Evolutionary conservation across 2,113 vertebrate species (phyloP), one percentile per base, ranked within the genome.

Genomic region (Burhinus oedicnemus): DNA sequence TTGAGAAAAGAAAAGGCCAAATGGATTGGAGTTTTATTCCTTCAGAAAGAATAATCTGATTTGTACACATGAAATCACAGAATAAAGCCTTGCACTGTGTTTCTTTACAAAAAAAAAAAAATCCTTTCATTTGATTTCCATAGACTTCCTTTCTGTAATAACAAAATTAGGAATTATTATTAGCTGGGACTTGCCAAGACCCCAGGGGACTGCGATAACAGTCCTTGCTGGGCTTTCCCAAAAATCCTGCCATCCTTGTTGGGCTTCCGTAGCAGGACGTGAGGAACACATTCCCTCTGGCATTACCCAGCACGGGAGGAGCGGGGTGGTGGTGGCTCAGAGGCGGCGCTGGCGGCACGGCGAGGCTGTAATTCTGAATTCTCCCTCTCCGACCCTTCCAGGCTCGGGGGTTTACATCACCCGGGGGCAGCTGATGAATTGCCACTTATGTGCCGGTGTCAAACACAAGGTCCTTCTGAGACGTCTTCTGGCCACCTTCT

Each of bases 391-490:
- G 0, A 9, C 85, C 58, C 49, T 82, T 65, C 10, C 97, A 99
- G 99, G 99, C 85, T 99, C 99, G 23, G 99, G 99, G 7, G 99
- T 99, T 93, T 99, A 99, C 92, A 99, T 99, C 98, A 99, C 99
- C 0, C 98, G 99, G 6, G 99, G 99, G 25, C 99, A 99, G 98
- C 99, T 99, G 97, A 99, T 99, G 99, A 99, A 99, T 97, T 99
- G 99, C 90, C 99, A 99, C 97, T 98, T 99, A 5, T 99, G 99
- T 8, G 99, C 99, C 0, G 99, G 99, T 12, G 99, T 99, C 97
- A 99, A 99, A 96, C 99, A 99, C 97, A 99, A 99, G 97, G 99
- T 99, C 21, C 97, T 99, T 47, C 98, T 99, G 54, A 97, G 99
- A 10, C 98, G 99, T 21, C 99, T 99, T 8, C 98, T 99, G 64